Evolutionary conservation across 2,888 invertebrate genomes (phyloP).

Genomic region (Nasonovia ribisnigri): DNA sequence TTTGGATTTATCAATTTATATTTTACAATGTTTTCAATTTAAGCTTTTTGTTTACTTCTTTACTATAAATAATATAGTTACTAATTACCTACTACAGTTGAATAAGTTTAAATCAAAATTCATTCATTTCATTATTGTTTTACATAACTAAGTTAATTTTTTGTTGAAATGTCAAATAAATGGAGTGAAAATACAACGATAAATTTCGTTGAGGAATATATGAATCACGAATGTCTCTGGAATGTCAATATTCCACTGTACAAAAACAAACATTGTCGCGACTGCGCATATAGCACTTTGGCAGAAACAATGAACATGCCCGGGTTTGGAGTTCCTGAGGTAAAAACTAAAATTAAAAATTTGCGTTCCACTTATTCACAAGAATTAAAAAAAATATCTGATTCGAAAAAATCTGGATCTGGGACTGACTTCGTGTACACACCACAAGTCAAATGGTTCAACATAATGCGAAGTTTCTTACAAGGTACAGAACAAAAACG

Average conservation of each 20-base stretch:
- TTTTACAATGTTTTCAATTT: not conserved
- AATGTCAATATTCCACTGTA: slow-evolving; percentile 7
- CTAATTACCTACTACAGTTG: not conserved
- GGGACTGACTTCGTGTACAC: not conserved
- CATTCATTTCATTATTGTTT: too few species aligned
- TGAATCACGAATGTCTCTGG: slow-evolving; percentile 3
- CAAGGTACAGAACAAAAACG: too few species aligned
- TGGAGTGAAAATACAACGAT: not conserved
- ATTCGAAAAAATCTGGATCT: not conserved
- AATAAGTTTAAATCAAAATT: slow-evolving; percentile 7
- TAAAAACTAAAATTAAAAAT: too few species aligned
- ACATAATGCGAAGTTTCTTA: too few species aligned
- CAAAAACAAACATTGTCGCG: slow-evolving; percentile 6
- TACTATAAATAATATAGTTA: slow-evolving; percentile 1
- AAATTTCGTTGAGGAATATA: not conserved
- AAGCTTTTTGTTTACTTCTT: slow-evolving; percentile 13
- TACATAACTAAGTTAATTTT: not conserved
- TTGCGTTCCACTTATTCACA: not conserved
- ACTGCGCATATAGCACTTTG: not conserved
- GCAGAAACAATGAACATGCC: slow-evolving; percentile 4
- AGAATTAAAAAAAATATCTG: slow-evolving; percentile 10
- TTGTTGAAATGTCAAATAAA: slow-evolving; percentile 13
- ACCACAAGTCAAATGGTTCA: too few species aligned
- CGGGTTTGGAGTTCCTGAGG: not conserved
- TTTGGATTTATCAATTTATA: slow-evolving; percentile 1